phyloP scores from a whole-genome alignment of 2,888 invertebrate genomes.

The Gandaritis pyraliata region DNA sequence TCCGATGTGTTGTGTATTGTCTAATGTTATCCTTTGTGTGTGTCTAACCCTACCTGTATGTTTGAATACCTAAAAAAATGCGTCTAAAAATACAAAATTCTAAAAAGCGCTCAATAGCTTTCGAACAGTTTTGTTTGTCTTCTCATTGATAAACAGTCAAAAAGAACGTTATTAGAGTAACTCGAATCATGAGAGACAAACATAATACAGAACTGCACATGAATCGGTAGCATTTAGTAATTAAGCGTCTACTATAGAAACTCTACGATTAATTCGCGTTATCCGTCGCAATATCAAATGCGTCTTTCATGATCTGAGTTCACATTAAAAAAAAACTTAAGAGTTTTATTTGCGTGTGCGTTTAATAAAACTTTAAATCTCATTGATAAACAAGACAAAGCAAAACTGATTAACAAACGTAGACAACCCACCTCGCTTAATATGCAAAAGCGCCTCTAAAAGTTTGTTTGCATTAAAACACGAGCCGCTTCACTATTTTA shows the following conservation, averaged over 20 bases:
- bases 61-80: conserved; percentile 69
- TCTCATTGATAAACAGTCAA: conserved; percentile 58
- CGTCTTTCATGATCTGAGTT: conserved; percentile 77
- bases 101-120: conserved; percentile 76
- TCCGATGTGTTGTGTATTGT: conserved; percentile 92
- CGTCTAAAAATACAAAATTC: conserved; percentile 69
- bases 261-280: conserved; percentile 14
- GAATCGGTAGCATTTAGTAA: conserved; percentile 23
- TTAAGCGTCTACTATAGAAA: conserved; percentile 14
- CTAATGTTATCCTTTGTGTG: conserved; percentile 96
- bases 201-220: conserved; percentile 36
- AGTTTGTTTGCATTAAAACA: conserved; percentile 85
- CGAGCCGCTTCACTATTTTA: conserved; percentile 84
- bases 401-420: conserved; percentile 81
- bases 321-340: conserved; percentile 48
- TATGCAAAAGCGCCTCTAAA: conserved; percentile 84
- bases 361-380: conserved; percentile 53
- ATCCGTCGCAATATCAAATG: conserved; percentile 38
- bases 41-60: conserved; percentile 89
- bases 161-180: conserved; percentile 56
- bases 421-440: conserved; percentile 85
- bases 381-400: conserved; percentile 77
- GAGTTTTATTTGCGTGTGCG: conserved; percentile 62
- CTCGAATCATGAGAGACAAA: conserved; percentile 76
- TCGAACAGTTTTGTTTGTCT: conserved; percentile 81